Conservation (phyloP, 2,888 invertebrate genomes). For the Neocrepidodera transversa region DNA sequence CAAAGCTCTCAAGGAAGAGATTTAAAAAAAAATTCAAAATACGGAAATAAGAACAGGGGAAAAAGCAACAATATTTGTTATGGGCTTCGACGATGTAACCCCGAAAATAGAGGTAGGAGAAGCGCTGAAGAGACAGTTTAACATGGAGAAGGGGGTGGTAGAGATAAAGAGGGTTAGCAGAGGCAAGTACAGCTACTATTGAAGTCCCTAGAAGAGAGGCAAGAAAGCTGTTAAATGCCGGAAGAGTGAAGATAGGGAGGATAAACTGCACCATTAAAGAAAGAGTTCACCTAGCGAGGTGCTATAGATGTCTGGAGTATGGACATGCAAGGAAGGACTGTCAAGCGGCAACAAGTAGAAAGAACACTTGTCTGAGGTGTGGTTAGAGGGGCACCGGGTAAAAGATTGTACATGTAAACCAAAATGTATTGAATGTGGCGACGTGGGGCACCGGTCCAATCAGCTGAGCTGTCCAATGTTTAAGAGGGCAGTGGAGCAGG, state of each 20-base stretch:
- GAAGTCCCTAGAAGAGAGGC: not conserved
- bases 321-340: constrained; percentile 22
- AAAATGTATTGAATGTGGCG: constrained; percentile 17
- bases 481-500: constrained; percentile 5
- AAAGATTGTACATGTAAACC: constrained; percentile 17
- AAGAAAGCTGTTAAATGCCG: not conserved
- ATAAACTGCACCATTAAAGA: constrained; percentile 17
- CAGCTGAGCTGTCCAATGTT: constrained; percentile 21
- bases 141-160: not conserved
- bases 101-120: not conserved
- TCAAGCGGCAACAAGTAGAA: constrained; percentile 7
- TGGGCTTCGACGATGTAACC: not conserved
- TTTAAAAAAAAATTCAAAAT: not conserved
- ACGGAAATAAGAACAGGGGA: not conserved
- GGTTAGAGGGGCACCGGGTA: constrained; percentile 19
- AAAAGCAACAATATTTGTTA: not conserved
- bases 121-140: not conserved
- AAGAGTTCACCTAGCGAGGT: constrained; percentile 6
- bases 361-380: constrained; percentile 22
- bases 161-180: not conserved
- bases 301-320: constrained; percentile 24
- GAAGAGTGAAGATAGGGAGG: constrained; percentile 19
- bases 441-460: constrained; percentile 12
- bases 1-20: not conserved
- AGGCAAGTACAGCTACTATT: constrained; percentile 4